Base-by-base conservation (phyloP, 2,797 vertebrate genomes). In the Falco berigora region DNA sequence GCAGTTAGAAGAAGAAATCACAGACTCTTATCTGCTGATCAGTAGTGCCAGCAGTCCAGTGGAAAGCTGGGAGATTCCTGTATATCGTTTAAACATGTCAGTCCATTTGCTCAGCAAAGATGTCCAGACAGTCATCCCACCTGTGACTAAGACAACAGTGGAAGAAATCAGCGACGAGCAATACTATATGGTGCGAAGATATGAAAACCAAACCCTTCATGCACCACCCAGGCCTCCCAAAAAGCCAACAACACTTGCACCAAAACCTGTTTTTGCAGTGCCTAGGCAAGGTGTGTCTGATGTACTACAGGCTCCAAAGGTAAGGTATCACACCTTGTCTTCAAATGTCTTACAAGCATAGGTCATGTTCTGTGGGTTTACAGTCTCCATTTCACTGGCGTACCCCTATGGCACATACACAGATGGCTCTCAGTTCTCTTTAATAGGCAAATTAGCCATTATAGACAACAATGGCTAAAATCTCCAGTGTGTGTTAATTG, bases 171-270 rank as follows among this genome's bases (percentile, higher is more conserved):
- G 97, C 0, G 97, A 99, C 95, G 98, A 98, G 59, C 97, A 98
- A 12, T 99, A 98, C 88, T 98, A 98, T 63, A 98, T 98, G 97
- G 93, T 98, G 74, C 91, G 98, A 90, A 98, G 98, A 94, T 98
- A 98, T 8, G 98, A 98, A 86, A 98, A 97, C 40, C 96, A 97
- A 80, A 95, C 96, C 10, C 94, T 97, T 32, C 89, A 88, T 6
- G 98, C 98, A 24, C 98, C 98, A 22, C 98, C 98, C 38, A 98
- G 98, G 27, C 98, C 98, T 74, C 98, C 98, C 40, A 99, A 99
- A 96, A 98, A 97, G n/a, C 98, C 98, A 72, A 79, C 88, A 18
- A 27, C 44, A 18, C 44, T 93, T 44, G 75, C 94, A 38, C 74
- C 78, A 14, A 96, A 97, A 30, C 38, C 68, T 24, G 52, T 58